Evolutionary conservation across 1,140 invertebrate genomes (phyloP), one percentile per base, ranked within the genome.

Genomic region (Drosophila lowei): DNA sequence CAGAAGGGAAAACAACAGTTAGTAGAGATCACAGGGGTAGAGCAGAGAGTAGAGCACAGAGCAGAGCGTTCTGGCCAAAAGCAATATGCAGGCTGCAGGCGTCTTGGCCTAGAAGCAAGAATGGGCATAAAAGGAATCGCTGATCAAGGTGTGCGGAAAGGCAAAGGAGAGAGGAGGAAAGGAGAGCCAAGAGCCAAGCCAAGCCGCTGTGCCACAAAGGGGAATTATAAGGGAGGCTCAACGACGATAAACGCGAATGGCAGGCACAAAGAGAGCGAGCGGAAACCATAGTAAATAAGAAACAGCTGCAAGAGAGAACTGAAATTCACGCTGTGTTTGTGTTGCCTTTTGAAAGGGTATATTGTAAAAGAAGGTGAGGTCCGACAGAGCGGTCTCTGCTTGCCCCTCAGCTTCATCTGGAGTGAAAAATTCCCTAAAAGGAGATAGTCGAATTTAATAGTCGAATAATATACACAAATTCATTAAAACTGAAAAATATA

Each of bases 281-380:
- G 54, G 71, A 88, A 88, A 83, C 79, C 83, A 77, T 88, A 88
- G 84, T 83, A 88, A 89, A 86, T 86, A 86, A 65, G 73, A 86
- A 88, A 88, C 83, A 88, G 83, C 83, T 88, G 83, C 83, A 80
- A 70, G 66, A 62, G 53, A 64, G 52, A 49, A 16, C 43, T 46
- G 47, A 38, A n/a, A n/a, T 16, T 75, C 62, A 42, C 42, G 56
- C 62, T 56, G 30, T 18, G 15, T 28, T 41, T 57, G 42, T 44
- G 28, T 54, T 60, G 68, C 59, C 50, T 63, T 15, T 34, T 15
- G 16, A 0, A 13, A 38, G 4, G 11, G 11, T 38, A 38, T 38
- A 38, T 5, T 13, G 11, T 13, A 13, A 38, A 38, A 38, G 11
- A 38, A 13, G 34, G 34, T 38, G 34, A 38, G 34, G 34, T 38